phyloP scores from a whole-genome alignment of 30 jellyfish, hydroid and myxozoan species.

The Nemopilema nomurai region DNA sequence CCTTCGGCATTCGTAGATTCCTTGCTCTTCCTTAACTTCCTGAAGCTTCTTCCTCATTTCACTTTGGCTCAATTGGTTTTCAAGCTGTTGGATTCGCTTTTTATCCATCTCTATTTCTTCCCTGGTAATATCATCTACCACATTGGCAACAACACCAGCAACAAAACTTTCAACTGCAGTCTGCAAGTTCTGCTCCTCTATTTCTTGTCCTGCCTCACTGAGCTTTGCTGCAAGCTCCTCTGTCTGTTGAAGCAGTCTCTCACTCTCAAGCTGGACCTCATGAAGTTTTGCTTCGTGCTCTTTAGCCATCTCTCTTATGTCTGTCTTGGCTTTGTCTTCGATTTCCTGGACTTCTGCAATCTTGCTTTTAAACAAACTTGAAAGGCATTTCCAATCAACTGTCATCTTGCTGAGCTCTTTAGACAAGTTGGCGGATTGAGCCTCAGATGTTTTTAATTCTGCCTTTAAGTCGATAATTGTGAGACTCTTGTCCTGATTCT shows the following conservation, averaged over 20 bases:
- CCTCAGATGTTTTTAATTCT: constrained; percentile 9
- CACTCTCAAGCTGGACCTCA: not conserved
- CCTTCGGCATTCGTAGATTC: not conserved
- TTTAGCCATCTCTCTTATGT: not conserved
- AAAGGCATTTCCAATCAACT: not conserved
- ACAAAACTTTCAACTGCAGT: not conserved
- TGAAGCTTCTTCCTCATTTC: not conserved
- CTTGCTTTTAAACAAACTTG: not conserved
- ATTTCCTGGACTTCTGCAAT: not conserved
- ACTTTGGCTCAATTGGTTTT: not conserved
- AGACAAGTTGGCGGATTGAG: constrained; percentile 1
- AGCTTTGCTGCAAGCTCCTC: not conserved
- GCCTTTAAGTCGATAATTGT: not conserved
- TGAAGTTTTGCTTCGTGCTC: not conserved
- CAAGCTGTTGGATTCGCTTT: not conserved
- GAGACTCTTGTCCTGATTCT: not conserved
- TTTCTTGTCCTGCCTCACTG: not conserved
- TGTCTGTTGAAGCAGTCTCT: not conserved
- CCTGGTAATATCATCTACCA: not conserved
- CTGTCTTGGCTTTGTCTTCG: not conserved
- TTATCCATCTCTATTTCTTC: not conserved
- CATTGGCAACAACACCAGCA: not conserved
- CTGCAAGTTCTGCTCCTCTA: not conserved
- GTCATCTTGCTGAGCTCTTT: not conserved
- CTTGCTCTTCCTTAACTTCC: not conserved